These are phyloP conservation scores for Cylindroiulus punctatus DNA, from an alignment of 2,888 invertebrate species.

Conservation along the genomic window DNA sequence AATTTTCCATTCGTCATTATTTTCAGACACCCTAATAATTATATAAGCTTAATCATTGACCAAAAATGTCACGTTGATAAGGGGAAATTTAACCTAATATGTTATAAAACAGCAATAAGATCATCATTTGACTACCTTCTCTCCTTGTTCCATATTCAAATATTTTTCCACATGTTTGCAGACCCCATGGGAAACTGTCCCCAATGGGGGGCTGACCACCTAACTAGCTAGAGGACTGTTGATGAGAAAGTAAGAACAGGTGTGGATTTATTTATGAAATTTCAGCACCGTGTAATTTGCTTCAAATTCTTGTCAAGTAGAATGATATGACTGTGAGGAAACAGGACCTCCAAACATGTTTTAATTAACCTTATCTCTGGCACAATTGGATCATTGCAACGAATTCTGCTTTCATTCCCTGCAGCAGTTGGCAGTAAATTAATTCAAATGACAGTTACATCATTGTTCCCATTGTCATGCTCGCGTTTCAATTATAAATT, in stretches of 20 bases:
- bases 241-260: background rate
- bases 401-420: background rate
- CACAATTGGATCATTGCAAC: background rate
- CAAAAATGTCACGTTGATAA: too few relatives aligned
- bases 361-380: background rate
- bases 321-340: background rate
- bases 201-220: too few relatives aligned
- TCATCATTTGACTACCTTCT: too few relatives aligned
- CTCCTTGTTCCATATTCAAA: too few relatives aligned
- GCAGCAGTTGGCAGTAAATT: background rate
- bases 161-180: too few relatives aligned
- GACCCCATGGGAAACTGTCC: too few relatives aligned
- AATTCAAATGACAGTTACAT: background rate
- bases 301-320: background rate
- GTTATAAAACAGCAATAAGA: too few relatives aligned
- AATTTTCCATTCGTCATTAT: too few relatives aligned
- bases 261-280: too few relatives aligned
- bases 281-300: background rate
- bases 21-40: too few relatives aligned
- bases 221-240: background rate
- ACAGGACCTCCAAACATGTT: constrained; percentile 4
- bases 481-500: background rate
- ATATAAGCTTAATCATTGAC: too few relatives aligned
- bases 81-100: too few relatives aligned
- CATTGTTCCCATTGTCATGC: background rate